Percentiles rank a stretch among this genome's conserved stretches.
phyloP scores from a whole-genome alignment of 2,113 vertebrate species.

The Callochromis pleurospilus region DNA sequence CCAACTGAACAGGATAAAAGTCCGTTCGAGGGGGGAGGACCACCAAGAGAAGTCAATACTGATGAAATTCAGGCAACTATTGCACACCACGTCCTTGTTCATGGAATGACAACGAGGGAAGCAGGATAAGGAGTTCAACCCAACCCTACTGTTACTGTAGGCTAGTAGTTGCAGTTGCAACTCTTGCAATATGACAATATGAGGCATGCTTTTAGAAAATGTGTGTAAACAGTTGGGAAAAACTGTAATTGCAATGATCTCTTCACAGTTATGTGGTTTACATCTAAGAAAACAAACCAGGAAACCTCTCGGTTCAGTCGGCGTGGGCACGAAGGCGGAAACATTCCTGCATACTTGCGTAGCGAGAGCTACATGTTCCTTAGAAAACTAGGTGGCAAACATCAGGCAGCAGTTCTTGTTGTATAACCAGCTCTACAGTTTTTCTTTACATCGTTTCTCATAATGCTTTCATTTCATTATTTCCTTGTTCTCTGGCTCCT shows the following conservation, averaged over 20 bases:
- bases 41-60: neutral
- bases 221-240: neutral
- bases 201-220: neutral
- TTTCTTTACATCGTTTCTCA: rapidly evolving
- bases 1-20: neutral
- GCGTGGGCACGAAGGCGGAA: rapidly evolving
- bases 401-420: rapidly evolving
- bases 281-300: neutral
- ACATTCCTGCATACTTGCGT: neutral
- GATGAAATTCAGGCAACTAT: rapidly evolving
- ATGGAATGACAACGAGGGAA: rapidly evolving
- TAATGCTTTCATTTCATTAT: neutral
- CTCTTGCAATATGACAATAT: neutral
- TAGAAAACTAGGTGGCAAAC: rapidly evolving
- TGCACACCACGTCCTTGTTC: neutral
- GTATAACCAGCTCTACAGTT: neutral
- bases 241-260: neutral
- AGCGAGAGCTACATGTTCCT: neutral
- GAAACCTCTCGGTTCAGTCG: neutral
- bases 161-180: neutral
- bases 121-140: rapidly evolving
- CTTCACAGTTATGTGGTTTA: neutral
- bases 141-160: neutral
- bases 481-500: neutral
- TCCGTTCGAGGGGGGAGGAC: rapidly evolving